Evolutionary conservation across 2,888 invertebrate genomes (phyloP).

Genomic region (Rhingia campestris): DNA sequence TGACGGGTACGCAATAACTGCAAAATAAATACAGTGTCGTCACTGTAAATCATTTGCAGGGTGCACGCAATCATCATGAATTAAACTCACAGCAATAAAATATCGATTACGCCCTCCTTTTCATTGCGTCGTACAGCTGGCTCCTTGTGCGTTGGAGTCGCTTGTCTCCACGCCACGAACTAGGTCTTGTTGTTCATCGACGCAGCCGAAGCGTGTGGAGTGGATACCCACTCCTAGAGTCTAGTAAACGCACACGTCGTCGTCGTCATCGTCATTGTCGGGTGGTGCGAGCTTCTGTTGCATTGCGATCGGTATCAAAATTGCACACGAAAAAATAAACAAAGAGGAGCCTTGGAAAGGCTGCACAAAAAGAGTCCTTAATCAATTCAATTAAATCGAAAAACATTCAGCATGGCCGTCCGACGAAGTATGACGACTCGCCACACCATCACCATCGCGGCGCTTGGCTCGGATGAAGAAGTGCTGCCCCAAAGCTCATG

Average conservation of each 20-base stretch:
- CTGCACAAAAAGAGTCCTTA: slow-evolving; percentile 48
- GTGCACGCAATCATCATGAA: slow-evolving; percentile 71
- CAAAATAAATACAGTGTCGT: slow-evolving; percentile 72
- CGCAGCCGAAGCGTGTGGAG: neutral
- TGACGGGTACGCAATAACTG: slow-evolving; percentile 73
- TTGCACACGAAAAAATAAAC: slow-evolving; percentile 1
- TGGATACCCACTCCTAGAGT: neutral
- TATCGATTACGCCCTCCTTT: slow-evolving; percentile 70
- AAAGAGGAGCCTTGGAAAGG: neutral
- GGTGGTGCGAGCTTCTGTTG: neutral
- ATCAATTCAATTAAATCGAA: slow-evolving; percentile 73
- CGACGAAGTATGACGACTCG: neutral
- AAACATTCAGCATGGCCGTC: slow-evolving; percentile 37
- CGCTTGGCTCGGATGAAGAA: slow-evolving; percentile 3
- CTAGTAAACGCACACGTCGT: slow-evolving; percentile 41
- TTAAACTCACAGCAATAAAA: slow-evolving; percentile 72
- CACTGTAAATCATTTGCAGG: slow-evolving; percentile 72
- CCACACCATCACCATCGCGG: neutral
- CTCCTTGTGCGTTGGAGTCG: slow-evolving; percentile 3
- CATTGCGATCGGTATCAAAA: slow-evolving; percentile 14
- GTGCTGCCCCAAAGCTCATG: slow-evolving; percentile 53
- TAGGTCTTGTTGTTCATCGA: neutral
- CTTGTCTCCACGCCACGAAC: neutral
- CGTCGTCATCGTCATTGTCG: slow-evolving; percentile 11
- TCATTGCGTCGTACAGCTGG: neutral